phyloP scores from a whole-genome alignment of 2,797 vertebrate genomes.

The Hydrophis major region DNA sequence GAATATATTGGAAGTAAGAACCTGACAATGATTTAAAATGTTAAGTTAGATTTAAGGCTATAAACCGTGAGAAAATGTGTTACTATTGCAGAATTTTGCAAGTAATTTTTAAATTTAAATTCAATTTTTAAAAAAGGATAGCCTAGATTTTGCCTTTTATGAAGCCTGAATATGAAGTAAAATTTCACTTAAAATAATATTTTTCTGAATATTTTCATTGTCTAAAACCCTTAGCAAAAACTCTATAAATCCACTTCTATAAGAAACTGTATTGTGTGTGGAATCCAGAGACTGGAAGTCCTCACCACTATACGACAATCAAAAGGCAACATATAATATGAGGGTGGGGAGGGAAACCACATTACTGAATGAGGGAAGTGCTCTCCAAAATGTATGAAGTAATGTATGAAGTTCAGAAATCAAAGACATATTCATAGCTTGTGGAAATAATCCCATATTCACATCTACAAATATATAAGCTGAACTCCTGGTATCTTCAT shows the following conservation, averaged over 20 bases:
- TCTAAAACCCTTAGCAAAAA: background rate
- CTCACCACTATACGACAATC: background rate
- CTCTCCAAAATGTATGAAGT: background rate
- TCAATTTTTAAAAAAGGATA: background rate
- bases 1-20: background rate
- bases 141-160: background rate
- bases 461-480: background rate
- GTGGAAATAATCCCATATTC: background rate
- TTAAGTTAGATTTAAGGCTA: background rate
- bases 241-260: background rate
- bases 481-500: background rate
- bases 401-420: background rate
- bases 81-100: background rate
- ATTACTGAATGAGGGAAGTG: background rate
- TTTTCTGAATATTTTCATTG: background rate
- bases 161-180: background rate
- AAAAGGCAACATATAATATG: background rate
- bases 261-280: background rate
- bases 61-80: background rate
- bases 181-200: background rate
- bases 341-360: too few species aligned
- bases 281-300: background rate
- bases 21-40: background rate
- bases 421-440: background rate
- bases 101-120: background rate